These are phyloP conservation scores for Corythoichthys haematopterus DNA, from an alignment of 2,113 vertebrate species.

Conservation along the genomic window DNA sequence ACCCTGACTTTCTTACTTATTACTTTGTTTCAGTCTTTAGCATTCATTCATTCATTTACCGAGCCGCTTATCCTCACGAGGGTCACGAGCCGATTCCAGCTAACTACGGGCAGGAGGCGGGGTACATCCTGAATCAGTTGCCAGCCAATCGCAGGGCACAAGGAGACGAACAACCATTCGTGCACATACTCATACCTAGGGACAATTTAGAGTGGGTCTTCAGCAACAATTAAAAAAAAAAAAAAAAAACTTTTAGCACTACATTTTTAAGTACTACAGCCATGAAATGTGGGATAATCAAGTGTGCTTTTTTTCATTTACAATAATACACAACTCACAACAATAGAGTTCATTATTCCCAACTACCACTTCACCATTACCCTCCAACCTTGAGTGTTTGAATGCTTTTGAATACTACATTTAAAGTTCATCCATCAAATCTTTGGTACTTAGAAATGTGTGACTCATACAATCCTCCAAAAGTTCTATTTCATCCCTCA, in stretches of 20 bases:
- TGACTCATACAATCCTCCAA: conserved; percentile 20
- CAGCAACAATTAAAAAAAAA: too few relatives aligned
- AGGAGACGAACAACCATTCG: too few relatives aligned
- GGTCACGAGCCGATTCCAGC: too few relatives aligned
- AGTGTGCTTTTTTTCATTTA: conserved; percentile 31
- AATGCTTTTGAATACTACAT: conserved; percentile 44
- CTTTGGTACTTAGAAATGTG: conserved; percentile 26
- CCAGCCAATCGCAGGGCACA: too few relatives aligned
- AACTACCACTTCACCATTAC: conserved; percentile 44
- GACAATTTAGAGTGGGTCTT: too few relatives aligned
- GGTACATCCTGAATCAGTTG: too few relatives aligned
- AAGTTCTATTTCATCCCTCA: conserved; percentile 17
- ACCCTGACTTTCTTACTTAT: background rate
- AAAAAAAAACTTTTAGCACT: too few relatives aligned
- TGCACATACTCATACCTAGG: too few relatives aligned
- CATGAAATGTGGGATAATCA: conserved; percentile 29
- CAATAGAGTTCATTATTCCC: conserved; percentile 37
- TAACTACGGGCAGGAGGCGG: too few relatives aligned
- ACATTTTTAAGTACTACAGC: background rate
- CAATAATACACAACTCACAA: conserved; percentile 8
- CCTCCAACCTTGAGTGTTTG: conserved; percentile 22
- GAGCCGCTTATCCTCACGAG: too few relatives aligned
- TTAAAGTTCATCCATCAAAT: conserved; percentile 48
- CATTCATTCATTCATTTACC: too few relatives aligned
- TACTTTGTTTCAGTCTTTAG: background rate